Evolutionary conservation across 2,113 vertebrate genomes (phyloP).

Genomic region (Urocitellus parryii): DNA sequence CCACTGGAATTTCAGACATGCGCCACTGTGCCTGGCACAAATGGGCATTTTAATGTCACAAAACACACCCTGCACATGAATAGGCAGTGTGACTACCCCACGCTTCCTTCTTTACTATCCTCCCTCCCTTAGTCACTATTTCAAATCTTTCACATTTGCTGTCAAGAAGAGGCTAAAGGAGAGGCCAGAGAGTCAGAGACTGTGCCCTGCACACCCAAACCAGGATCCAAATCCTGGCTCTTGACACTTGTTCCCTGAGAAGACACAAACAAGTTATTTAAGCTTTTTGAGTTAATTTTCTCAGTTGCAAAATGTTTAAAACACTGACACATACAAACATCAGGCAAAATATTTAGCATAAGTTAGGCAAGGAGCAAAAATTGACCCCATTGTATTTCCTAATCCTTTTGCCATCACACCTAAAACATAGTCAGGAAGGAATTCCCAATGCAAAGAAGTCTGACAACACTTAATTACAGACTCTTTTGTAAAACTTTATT

Average conservation of each 20-base stretch:
- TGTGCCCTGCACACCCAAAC: background rate
- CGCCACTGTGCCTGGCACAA: background rate
- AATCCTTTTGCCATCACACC: background rate
- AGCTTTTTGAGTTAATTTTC: background rate
- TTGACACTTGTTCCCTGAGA: background rate
- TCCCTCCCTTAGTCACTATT: background rate
- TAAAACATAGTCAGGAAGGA: background rate
- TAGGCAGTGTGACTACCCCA: background rate
- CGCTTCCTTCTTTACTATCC: background rate
- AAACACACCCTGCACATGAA: background rate
- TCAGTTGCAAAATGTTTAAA: background rate
- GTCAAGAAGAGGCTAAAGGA: background rate
- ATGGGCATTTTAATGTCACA: background rate
- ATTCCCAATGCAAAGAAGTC: background rate
- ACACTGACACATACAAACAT: background rate
- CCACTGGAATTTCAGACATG: too few species aligned
- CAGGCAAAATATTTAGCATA: background rate
- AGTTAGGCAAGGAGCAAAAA: background rate
- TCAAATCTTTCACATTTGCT: background rate
- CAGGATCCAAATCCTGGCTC: background rate
- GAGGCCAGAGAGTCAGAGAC: background rate
- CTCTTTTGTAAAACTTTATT: background rate
- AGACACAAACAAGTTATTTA: background rate
- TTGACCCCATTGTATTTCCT: background rate
- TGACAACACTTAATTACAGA: background rate